These are phyloP conservation scores for Enhydra lutris DNA, from an alignment of 2,113 vertebrate genomes.

Conservation along the genomic window DNA sequence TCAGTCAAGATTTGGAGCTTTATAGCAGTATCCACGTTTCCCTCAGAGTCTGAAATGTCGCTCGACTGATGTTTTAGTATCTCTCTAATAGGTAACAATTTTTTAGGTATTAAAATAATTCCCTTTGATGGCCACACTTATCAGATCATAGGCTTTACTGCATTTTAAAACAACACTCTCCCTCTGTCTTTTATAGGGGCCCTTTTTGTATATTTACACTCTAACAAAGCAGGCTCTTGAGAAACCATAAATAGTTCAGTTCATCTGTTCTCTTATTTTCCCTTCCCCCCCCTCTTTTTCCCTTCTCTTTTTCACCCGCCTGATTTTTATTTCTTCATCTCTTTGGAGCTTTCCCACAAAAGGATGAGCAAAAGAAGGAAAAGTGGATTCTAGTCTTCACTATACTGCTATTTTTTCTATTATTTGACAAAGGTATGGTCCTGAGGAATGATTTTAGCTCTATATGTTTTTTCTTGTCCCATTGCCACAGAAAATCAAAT, in stretches of 20 bases:
- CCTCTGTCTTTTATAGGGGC: neutral
- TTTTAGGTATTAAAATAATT: neutral
- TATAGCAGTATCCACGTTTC: neutral
- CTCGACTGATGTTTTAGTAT: neutral
- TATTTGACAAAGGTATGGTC: neutral
- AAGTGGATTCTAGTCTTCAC: neutral
- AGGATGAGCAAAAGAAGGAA: neutral
- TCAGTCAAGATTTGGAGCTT: neutral
- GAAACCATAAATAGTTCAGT: neutral
- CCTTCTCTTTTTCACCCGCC: neutral
- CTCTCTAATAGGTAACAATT: neutral
- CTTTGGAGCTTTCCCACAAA: neutral
- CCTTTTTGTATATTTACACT: fast-evolving
- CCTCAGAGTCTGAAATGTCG: neutral
- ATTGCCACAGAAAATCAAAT: neutral
- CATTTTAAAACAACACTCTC: neutral
- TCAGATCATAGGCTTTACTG: neutral
- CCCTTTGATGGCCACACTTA: neutral
- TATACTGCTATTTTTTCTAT: neutral
- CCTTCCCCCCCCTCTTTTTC: neutral
- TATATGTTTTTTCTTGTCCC: neutral
- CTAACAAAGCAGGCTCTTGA: neutral
- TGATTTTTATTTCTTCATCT: neutral
- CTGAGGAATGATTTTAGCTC: neutral
- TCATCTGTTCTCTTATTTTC: neutral